A percentile compares a stretch with the other conserved stretches of the same genome.
These are phyloP conservation scores for Portunus trituberculatus DNA, from an alignment of 1,140 invertebrate genomes.

Conservation along the genomic window DNA sequence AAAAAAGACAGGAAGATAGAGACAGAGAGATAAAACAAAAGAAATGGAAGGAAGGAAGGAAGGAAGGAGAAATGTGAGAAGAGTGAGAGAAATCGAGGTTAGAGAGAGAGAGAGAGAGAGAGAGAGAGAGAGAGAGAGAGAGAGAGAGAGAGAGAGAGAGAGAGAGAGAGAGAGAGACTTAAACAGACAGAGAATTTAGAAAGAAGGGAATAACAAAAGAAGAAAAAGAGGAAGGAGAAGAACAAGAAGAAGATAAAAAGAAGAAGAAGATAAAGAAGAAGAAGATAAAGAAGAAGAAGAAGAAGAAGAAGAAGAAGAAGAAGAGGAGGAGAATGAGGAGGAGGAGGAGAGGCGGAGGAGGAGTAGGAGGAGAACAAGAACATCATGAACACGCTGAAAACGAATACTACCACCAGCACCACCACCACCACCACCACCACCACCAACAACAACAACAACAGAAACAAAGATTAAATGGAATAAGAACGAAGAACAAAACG, in stretches of 20 bases:
- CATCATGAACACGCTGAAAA: background rate
- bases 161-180: background rate
- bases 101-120: background rate
- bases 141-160: conserved; percentile 1
- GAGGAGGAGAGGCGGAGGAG: background rate
- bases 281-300: background rate
- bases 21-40: background rate
- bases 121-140: too few relatives aligned
- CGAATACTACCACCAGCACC: too few relatives aligned
- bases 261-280: background rate
- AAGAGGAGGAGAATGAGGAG: background rate
- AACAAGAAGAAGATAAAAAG: background rate
- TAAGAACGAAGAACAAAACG: background rate
- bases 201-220: background rate
- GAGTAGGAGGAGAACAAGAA: background rate
- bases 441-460: background rate
- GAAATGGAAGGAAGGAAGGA: background rate
- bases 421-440: background rate
- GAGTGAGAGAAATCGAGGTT: background rate
- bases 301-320: background rate
- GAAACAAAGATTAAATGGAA: background rate
- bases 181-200: background rate
- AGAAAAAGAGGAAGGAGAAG: background rate
- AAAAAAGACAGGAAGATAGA: background rate
- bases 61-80: background rate